Evolutionary conservation across 2,797 vertebrate genomes (phyloP), one percentile per base, ranked within the genome.

Genomic region (Bucorvus abyssinicus): DNA sequence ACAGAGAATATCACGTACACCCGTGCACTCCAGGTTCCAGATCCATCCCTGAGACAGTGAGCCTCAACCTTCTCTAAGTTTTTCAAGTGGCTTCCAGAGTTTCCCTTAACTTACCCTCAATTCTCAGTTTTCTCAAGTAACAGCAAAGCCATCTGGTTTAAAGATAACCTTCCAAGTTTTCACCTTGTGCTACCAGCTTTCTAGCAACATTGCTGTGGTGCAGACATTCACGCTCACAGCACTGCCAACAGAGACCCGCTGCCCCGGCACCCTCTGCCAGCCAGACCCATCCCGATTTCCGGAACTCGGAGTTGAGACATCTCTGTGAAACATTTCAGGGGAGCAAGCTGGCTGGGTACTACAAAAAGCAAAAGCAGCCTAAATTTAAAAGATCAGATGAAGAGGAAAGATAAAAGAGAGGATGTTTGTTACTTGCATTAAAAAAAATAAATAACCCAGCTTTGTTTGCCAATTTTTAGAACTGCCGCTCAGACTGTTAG

Each of bases 181-280:
- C 19, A 42, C 32, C 26, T 73, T 42, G 21, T 50, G 36, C 45
- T 56, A 69, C 32, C 55, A 85, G 36, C 24, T 50, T 65, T 78
- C 38, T 38, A 30, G 11, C 2, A 10, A 53, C 22, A 32, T 38
- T 63, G 5, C 18, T 59, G 4, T 0, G 55, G 27, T 2, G 44
- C 1, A 65, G 18, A 9, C 47, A 57, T 84, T 92, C 47, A 77
- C 29, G 29, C 27, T 55, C 50, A n/a, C 16, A 70, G 36, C 34
- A n/a, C 19, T 44, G 16, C 21, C 64, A 45, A 49, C 1, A 8
- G 38, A 4, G 1, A 84, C 16, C 27, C 0, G 3, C 17, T 36
- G 55, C 30, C 36, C 17, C 32, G 26, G 42, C 19, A 38, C 42
- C n/a, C n/a, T 9, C 44, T 59, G 52, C 9, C 59, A 88, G n/a